A percentile compares a stretch with the other conserved stretches of the same genome.
These are phyloP conservation scores for Eleutherodactylus coqui DNA, from an alignment of 2,797 vertebrate genomes.

Conservation along the genomic window DNA sequence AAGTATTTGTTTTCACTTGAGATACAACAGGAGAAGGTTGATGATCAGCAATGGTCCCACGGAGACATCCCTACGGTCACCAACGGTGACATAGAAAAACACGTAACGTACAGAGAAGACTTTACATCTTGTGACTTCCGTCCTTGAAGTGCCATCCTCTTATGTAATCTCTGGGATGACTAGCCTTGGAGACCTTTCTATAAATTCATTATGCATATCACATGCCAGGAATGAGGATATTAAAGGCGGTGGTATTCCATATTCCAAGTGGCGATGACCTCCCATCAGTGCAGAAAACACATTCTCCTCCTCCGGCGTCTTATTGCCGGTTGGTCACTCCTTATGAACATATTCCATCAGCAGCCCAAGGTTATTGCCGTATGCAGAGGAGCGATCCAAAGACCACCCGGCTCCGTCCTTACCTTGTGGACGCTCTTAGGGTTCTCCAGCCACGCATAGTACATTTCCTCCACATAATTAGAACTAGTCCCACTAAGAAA, in stretches of 20 bases:
- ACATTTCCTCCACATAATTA: slow-evolving; percentile 98
- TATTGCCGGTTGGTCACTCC: neutral
- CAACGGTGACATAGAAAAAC: slow-evolving; percentile 3
- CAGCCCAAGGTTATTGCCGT: neutral
- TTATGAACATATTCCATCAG: neutral
- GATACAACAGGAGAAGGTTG: neutral
- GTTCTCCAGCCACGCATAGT: slow-evolving; percentile 92
- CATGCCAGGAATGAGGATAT: neutral
- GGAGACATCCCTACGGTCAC: neutral
- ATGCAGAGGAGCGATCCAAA: neutral
- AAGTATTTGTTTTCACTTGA: neutral
- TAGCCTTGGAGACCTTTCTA: neutral
- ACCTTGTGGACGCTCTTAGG: slow-evolving; percentile 97
- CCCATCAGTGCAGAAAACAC: neutral
- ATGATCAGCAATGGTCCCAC: neutral
- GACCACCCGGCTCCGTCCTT: slow-evolving; percentile 65
- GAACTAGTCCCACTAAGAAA: slow-evolving; percentile 93
- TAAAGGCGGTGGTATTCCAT: neutral
- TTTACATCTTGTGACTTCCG: neutral
- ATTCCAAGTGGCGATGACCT: neutral
- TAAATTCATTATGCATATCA: neutral
- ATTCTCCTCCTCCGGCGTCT: neutral
- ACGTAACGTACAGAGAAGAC: neutral
- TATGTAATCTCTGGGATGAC: neutral
- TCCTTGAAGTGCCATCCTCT: neutral